These are phyloP conservation scores for Cydia amplana DNA, from an alignment of 1,140 invertebrate genomes.

Conservation along the genomic window DNA sequence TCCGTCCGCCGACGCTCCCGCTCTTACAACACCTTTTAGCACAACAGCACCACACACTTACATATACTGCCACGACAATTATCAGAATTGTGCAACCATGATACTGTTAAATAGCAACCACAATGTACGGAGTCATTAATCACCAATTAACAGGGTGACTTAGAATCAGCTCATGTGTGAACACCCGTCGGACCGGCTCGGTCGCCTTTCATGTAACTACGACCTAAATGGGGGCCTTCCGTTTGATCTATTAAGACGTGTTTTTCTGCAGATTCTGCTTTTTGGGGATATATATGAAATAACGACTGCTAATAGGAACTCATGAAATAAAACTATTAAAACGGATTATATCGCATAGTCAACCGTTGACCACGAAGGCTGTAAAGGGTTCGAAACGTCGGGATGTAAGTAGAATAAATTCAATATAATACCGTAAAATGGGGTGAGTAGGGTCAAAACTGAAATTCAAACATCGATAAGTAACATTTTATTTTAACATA, in stretches of 20 bases:
- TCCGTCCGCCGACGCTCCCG: no score
- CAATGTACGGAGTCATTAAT: not conserved
- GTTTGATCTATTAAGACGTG: slow-evolving; percentile 1
- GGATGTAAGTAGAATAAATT: no score
- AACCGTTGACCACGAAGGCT: no score
- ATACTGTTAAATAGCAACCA: not conserved
- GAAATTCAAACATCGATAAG: no score
- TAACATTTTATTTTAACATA: no score
- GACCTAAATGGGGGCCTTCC: not conserved
- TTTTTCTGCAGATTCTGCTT: not conserved
- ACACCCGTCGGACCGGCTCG: slow-evolving; percentile 9
- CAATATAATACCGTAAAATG: no score
- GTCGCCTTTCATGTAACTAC: slow-evolving; percentile 13
- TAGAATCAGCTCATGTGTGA: not conserved
- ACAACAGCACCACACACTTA: no score
- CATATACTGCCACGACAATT: not conserved
- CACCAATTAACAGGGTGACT: not conserved
- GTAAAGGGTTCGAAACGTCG: no score
- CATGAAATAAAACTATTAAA: no score
- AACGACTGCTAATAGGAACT: not conserved
- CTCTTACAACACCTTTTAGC: no score
- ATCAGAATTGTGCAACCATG: not conserved
- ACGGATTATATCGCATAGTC: no score
- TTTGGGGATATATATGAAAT: not conserved
- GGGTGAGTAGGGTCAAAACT: no score